A percentile compares a stretch with the other conserved stretches of the same genome.
phyloP scores from a whole-genome alignment of 2,797 vertebrate genomes.

The Bothrops alternatus region DNA sequence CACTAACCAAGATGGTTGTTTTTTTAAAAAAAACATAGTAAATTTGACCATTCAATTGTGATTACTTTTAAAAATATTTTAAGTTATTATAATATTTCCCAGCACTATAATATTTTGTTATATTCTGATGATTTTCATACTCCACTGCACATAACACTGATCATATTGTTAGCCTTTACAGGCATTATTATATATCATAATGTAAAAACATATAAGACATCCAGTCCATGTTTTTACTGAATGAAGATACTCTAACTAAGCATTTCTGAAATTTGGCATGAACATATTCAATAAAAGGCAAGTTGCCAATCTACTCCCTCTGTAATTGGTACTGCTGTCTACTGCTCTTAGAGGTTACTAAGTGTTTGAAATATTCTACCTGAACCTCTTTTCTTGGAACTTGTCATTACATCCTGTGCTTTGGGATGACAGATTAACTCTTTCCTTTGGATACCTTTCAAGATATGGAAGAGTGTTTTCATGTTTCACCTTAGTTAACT shows the following conservation, averaged over 20 bases:
- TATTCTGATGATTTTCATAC: not conserved
- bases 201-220: not conserved
- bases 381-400: not conserved
- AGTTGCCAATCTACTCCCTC: not conserved
- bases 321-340: not conserved
- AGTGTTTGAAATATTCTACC: not conserved
- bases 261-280: not conserved
- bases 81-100: not conserved
- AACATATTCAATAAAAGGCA: not conserved
- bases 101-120: not conserved
- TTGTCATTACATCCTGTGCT: not conserved
- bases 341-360: not conserved
- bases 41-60: constrained; percentile 18
- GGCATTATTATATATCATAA: not conserved
- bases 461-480: not conserved
- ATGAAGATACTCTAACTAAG: not conserved
- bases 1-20: constrained; percentile 13
- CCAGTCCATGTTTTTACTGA: not conserved
- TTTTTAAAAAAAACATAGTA: not conserved
- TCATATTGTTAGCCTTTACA: not conserved
- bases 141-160: not conserved
- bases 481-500: not conserved
- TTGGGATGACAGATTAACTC: not conserved
- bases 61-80: not conserved
- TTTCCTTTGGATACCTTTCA: not conserved